Evolutionary conservation across 2,113 vertebrate species (phyloP).

Genomic region (Coreoperca whiteheadi): DNA sequence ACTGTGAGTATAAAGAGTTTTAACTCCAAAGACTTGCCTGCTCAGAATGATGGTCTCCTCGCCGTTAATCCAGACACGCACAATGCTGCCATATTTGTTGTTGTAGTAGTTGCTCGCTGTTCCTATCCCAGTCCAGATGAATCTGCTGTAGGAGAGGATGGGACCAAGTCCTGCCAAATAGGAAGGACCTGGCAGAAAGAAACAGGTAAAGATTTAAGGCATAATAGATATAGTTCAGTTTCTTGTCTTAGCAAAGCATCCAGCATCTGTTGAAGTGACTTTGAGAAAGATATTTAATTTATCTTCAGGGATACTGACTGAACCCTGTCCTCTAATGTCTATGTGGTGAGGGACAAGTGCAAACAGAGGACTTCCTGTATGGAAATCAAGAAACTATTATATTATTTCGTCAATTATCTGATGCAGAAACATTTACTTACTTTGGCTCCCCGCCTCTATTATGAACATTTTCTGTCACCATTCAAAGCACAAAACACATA

Average conservation of each 20-base stretch:
- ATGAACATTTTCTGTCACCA: not conserved
- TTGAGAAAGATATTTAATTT: not conserved
- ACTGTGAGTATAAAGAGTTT: not conserved
- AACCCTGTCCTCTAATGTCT: not conserved
- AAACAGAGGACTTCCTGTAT: not conserved
- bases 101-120: slow-evolving; percentile 97
- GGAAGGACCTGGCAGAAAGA: slow-evolving; percentile 86
- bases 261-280: not conserved
- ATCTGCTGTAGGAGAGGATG: slow-evolving; percentile 89
- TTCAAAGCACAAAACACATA: not conserved
- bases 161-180: slow-evolving; percentile 93
- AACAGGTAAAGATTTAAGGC: not conserved
- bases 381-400: not conserved
- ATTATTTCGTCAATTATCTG: not conserved
- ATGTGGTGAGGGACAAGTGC: not conserved
- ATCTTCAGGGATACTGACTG: not conserved
- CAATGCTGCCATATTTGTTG: slow-evolving; percentile 91
- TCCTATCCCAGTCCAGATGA: slow-evolving; percentile 94
- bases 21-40: slow-evolving; percentile 82
- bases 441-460: not conserved
- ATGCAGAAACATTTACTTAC: not conserved
- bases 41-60: slow-evolving; percentile 96
- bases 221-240: not conserved
- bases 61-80: slow-evolving; percentile 93
- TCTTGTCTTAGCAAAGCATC: not conserved